Evolutionary conservation across 2,888 invertebrate genomes (phyloP), one percentile per base, ranked within the genome.

Genomic region (Caenorhabditis sp.): DNA sequence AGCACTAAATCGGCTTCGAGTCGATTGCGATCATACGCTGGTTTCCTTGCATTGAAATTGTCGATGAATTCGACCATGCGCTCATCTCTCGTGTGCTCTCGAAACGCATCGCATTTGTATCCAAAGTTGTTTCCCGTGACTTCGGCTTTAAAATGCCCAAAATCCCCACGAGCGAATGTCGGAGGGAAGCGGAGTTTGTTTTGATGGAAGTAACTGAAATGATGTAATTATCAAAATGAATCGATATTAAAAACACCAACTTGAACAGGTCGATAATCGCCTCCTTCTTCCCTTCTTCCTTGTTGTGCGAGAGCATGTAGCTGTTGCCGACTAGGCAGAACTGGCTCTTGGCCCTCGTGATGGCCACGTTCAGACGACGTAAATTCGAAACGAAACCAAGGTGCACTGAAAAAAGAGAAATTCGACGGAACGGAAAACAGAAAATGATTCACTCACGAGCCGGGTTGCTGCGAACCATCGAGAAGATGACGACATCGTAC

Each of bases 261-360:
- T 28, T 20, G 20, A 62, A 44, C 3, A 71, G 28, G 0, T 24
- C 13, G 2, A 55, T 40, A 3, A 72, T 55, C 15, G 40, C 5
- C 9, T 32, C 9, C 32, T 32, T 32, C 32, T 32, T 32, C 9
- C 32, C 22, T 0, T 1, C 15, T 5, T 22, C 2, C 0, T 53
- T 37, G 32, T 28, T 55, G 4, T 44, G 35, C 0, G 2, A n/a
- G 11, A 72, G 18, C 62, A 72, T 40, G 18, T n/a, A 56, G 20
- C 64, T 61, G 47, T 62, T 67, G 22, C 62, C 80, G 44, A 80
- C 37, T 18, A 80, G n/a, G 0, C 68, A n/a, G 18, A 72, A 50
- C 6, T 65, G 71, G 1, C 40, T 11, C 24, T 80, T 80, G 24
- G 68, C 67, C 24, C 80, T n/a, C 1, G 80, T 80, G 13, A 80